Base-by-base conservation (phyloP, 2,797 vertebrate species). In the Sebastes cheni region DNA sequence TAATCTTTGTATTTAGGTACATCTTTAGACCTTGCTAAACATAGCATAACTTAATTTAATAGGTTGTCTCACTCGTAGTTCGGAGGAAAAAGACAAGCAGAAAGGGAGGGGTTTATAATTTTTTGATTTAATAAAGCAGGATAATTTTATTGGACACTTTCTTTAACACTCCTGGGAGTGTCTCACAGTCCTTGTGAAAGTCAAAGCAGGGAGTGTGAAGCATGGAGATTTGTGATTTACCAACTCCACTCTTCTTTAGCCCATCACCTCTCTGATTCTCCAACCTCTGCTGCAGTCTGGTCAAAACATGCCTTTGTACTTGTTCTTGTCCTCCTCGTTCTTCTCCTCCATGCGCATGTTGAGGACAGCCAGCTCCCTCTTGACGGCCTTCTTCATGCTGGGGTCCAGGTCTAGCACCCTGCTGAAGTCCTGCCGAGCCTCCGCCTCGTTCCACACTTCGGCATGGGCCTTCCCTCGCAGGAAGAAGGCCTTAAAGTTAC, bases 371-470 rank as follows among this genome's bases (percentile, higher is more conserved):
- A 97, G 89, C 46, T 98, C 96, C 70, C 91, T 95, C 72, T 86
- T 96, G 52, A 98, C 94, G 0, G 89, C 80, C 88, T 96, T 97
- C 77, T 90, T 95, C 97, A 98, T 97, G 69, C 91, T 79, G 0
- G 96, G 96, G 66, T 97, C 95, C 83, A 97, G 88, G 78, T 98
- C 97, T 86, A 97, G 88, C 71, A 97, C 97, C 67, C 95, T 95
- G 86, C 92, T 91, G 88, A 97, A 97, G 91, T 98, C 97, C 4
- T 95, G 95, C 85, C 92, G 96, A 67, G 97, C 97, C 86, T 97
- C 96, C 0, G 91, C 94, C 85, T 97, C 96, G 0, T 97, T 97
- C 97, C 97, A 98, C 78, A 97, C 97, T 86, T 97, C 97, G 1
- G 94, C 80, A 18, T 98, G 95, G 9, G 97, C 97, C 79, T 97